Base-by-base conservation (phyloP, 2,797 vertebrate species). In the Clarias platycephalus region DNA sequence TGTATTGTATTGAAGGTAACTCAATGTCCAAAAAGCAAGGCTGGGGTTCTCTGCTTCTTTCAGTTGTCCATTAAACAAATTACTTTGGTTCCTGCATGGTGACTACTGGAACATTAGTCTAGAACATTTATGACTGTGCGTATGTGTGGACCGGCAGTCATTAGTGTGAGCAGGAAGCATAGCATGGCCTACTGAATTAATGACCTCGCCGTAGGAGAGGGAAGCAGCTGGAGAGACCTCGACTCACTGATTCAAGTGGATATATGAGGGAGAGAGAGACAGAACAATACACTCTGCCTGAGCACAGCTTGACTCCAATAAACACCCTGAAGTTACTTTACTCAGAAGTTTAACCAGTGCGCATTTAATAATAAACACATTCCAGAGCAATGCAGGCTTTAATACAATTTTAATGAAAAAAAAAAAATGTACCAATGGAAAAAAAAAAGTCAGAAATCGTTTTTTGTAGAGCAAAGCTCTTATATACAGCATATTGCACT, bases 401-500 rank as follows among this genome's bases (percentile, higher is more conserved):
- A 93, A 93, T 95, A 94, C 88, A 91, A 66, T 94, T 96, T 95
- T 95, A 95, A 94, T 95, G 91, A 93, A 94, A 95, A 91, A 88
- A 94, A 91, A 90, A 92, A 95, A 94, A 93, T 86, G 95, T 96
- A 96, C 94, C 95, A 95, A 93, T 94, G 92, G n/a, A n/a, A 84
- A 94, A 92, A 93, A 93, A 92, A 93, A 91, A 92, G 60, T 88
- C 91, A 93, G 92, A 92, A 93, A 93, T 87, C 90, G 90, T 93
- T 92, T 95, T 95, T 92, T 93, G 85, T 93, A 94, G 94, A 95
- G 94, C 94, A 94, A 95, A 95, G 95, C 94, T 95, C 94, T 86
- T 95, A 95, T 95, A 89, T 95, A 96, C 95, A 96, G 94, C 94
- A 92, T 95, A 95, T 95, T 96, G 95, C 95, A 95, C 95, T 95